Evolutionary conservation across 2,797 vertebrate species (phyloP), one percentile per base, ranked within the genome.

Genomic region (Vultur gryphus): DNA sequence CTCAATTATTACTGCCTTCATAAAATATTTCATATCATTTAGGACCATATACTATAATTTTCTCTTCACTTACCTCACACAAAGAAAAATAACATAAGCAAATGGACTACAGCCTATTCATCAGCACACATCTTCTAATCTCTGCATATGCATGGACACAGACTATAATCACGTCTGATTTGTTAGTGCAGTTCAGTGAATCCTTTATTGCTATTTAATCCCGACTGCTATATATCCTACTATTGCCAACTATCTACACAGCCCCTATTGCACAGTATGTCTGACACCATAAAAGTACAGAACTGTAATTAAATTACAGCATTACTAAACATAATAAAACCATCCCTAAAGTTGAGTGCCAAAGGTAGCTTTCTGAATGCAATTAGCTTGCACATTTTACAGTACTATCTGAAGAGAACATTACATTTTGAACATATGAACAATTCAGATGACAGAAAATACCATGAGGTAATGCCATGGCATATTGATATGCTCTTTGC

Each of bases 161-260:
- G 94, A 90, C 85, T 90, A 51, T 59, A 95, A 91, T 76, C 87
- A 89, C 0, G 16, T 67, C 95, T 87, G 90, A 93, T 92, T 76
- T 70, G 80, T 95, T 94, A 95, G 59, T 80, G 37, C 93, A 95
- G 93, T 70, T 77, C 93, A 95, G 46, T 95, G 93, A 95, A 72
- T 73, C 95, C 64, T 96, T 92, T 96, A 93, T 94, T 8, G 4
- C 46, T 84, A 46, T 70, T 90, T 87, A 96, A 93, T 94, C 93
- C 92, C 51, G 66, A 81, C 93, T 87, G 67, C 89, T 67, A 72
- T 85, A 95, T 89, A 87, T 87, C 66, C 88, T 80, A 77, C 2
- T 1, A 72, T 7, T 78, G 69, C 72, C 86, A 94, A 14, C 92
- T 51, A 76, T 58, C 80, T 31, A 29, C 73, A 71, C 33, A 90